These are phyloP conservation scores for Taurulus bubalis DNA, from an alignment of 2,113 vertebrate genomes.

Conservation along the genomic window DNA sequence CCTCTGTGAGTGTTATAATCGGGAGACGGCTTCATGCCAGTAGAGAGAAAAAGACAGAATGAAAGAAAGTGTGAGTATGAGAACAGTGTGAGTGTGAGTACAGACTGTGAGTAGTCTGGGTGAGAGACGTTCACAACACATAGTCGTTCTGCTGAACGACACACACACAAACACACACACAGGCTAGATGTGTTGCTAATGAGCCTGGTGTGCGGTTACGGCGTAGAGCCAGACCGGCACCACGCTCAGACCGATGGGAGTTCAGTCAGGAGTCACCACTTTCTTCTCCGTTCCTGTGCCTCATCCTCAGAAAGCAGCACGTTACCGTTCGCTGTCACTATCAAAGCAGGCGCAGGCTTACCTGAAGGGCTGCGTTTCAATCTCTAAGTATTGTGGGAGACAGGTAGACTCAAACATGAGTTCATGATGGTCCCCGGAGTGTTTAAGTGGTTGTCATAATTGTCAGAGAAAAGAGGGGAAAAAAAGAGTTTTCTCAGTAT, in stretches of 20 bases:
- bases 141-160: slow-evolving; percentile 1
- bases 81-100: slow-evolving; percentile 52
- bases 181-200: slow-evolving; percentile 70
- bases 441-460: slow-evolving; percentile 60
- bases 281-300: slow-evolving; percentile 56
- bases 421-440: slow-evolving; percentile 49
- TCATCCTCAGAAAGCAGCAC: slow-evolving; percentile 62
- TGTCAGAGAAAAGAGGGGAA: slow-evolving; percentile 41
- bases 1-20: slow-evolving; percentile 43
- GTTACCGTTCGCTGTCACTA: slow-evolving; percentile 61
- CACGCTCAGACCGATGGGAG: slow-evolving; percentile 70
- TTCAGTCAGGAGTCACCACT: slow-evolving; percentile 75
- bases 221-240: slow-evolving; percentile 68
- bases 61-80: slow-evolving; percentile 37
- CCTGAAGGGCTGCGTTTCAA: slow-evolving; percentile 60
- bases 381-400: slow-evolving; percentile 55
- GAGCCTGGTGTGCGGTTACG: slow-evolving; percentile 75
- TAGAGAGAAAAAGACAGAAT: slow-evolving; percentile 50
- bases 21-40: slow-evolving; percentile 31
- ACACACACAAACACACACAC: slow-evolving; percentile 37
- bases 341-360: slow-evolving; percentile 70
- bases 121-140: slow-evolving; percentile 53
- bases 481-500: slow-evolving; percentile 33
- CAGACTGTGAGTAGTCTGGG: slow-evolving; percentile 40
- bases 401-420: slow-evolving; percentile 55